phyloP scores from a whole-genome alignment of 23 tunicate species.

The Phallusia fumigata region DNA sequence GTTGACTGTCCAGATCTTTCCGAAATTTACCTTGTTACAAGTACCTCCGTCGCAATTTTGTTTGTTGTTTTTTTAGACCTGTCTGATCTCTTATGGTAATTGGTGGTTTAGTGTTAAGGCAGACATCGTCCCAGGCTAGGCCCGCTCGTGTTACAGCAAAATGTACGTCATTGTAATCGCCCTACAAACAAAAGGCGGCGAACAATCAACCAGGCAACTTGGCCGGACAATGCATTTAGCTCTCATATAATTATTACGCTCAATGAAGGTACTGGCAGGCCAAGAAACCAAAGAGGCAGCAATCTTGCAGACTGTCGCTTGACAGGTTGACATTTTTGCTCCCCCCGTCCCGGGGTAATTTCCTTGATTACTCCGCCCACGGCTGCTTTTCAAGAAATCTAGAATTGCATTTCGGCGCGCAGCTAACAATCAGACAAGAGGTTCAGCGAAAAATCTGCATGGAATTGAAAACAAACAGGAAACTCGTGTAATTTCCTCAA shows the following conservation, averaged over 20 bases:
- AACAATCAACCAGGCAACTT: too few relatives aligned
- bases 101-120: too few relatives aligned
- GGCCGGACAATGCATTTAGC: too few relatives aligned
- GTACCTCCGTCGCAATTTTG: neutral
- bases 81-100: too few relatives aligned
- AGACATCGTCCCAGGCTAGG: too few relatives aligned
- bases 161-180: too few relatives aligned
- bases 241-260: too few relatives aligned
- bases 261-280: too few relatives aligned
- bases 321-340: neutral
- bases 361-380: neutral
- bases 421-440: too few relatives aligned
- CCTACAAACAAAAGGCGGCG: too few relatives aligned
- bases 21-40: slow-evolving; percentile 1
- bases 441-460: neutral
- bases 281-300: too few relatives aligned
- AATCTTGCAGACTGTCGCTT: neutral
- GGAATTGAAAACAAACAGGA: slow-evolving; percentile 4
- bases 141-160: too few relatives aligned
- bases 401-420: neutral
- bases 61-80: neutral
- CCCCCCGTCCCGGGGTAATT: neutral
- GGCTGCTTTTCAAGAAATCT: neutral
- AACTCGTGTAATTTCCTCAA: neutral
- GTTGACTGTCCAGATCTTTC: neutral